phyloP scores from a whole-genome alignment of 2,888 invertebrate species.

The Uloborus plumipes region DNA sequence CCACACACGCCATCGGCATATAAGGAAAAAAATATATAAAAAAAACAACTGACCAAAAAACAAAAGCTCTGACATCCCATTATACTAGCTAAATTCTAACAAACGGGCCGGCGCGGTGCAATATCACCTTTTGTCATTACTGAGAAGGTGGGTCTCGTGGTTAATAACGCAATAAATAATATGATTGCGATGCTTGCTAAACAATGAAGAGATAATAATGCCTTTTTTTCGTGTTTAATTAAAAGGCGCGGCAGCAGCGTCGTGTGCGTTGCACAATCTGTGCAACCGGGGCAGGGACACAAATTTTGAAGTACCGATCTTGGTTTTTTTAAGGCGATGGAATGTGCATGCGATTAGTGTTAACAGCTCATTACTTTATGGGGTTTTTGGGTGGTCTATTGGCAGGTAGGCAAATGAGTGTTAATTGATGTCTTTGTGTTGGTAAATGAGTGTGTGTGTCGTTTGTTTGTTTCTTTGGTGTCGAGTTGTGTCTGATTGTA shows the following conservation, averaged over 20 bases:
- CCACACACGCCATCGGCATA: too few species aligned
- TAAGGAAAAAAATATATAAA: too few species aligned
- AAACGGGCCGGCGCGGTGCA: background rate
- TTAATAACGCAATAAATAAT: conserved; percentile 42
- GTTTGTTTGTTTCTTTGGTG: too few species aligned
- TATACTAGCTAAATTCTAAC: background rate
- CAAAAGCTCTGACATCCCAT: conserved; percentile 1
- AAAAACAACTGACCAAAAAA: too few species aligned
- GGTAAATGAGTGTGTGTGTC: too few species aligned
- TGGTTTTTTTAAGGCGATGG: too few species aligned
- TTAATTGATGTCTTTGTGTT: too few species aligned
- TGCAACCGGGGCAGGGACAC: conserved; percentile 16
- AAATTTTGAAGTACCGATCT: conserved; percentile 10
- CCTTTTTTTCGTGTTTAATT: conserved; percentile 44
- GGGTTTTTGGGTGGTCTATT: too few species aligned
- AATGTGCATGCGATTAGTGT: too few species aligned
- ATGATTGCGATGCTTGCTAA: conserved; percentile 33
- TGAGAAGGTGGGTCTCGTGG: conserved; percentile 5
- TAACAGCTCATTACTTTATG: too few species aligned
- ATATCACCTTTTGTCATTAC: conserved; percentile 16
- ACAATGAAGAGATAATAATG: conserved; percentile 56
- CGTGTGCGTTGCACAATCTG: conserved; percentile 44
- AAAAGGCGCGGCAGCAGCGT: conserved; percentile 21
- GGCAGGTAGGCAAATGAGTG: too few species aligned
- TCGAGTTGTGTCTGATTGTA: too few species aligned